A percentile compares a stretch with the other conserved stretches of the same genome.
Evolutionary conservation across 1,140 invertebrate genomes (phyloP).

Genomic region (Brachionus rubens): DNA sequence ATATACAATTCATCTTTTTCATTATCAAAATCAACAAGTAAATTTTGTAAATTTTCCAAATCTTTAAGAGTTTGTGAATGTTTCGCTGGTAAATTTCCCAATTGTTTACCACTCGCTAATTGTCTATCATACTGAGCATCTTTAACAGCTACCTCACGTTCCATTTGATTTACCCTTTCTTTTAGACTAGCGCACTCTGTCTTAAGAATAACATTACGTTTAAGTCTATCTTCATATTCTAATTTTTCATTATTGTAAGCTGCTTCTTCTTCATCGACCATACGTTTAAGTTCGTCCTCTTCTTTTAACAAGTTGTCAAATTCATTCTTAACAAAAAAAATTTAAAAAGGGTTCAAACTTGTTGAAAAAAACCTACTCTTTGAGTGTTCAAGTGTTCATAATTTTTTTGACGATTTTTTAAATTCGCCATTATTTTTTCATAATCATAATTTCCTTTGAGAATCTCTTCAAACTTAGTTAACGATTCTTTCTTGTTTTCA

Average conservation of each 20-base stretch:
- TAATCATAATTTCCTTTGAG: background rate
- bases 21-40: background rate
- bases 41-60: conserved; percentile 21
- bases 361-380: background rate
- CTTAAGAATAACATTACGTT: background rate
- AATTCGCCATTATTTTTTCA: background rate
- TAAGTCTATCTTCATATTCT: conserved; percentile 8
- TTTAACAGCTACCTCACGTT: conserved; percentile 17
- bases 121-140: conserved; percentile 44
- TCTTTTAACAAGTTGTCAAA: conserved; percentile 23
- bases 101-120: conserved; percentile 1
- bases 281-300: background rate
- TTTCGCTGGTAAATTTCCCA: conserved; percentile 22
- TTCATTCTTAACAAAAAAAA: background rate
- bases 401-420: background rate
- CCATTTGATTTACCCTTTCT: background rate
- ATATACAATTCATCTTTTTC: conserved; percentile 41
- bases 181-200: background rate
- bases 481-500: background rate
- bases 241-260: background rate
- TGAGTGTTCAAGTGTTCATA: conserved; percentile 8
- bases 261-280: background rate
- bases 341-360: background rate
- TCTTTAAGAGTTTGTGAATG: conserved; percentile 9
- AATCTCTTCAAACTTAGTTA: background rate